Conservation (phyloP, 2,113 vertebrate genomes). For the Gallinago undulata region DNA sequence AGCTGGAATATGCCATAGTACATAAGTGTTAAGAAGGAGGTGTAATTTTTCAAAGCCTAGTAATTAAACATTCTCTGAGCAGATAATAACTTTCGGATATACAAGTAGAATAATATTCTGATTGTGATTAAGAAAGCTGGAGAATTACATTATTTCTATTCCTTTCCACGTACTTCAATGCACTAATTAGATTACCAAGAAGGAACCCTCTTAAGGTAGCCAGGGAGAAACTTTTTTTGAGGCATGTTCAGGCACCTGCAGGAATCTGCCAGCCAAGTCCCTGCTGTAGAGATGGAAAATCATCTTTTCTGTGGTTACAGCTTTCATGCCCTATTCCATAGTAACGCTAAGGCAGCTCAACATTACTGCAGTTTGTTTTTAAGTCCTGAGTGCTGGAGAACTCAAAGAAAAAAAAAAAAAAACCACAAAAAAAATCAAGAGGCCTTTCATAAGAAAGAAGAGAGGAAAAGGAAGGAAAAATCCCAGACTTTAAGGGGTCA, state of each 20-base stretch:
- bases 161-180: neutral
- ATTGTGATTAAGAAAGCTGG: neutral
- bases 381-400: neutral
- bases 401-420: neutral
- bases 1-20: neutral
- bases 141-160: neutral
- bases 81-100: neutral
- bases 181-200: neutral
- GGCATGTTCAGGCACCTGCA: constrained; percentile 21
- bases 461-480: neutral
- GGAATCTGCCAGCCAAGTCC: neutral
- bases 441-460: neutral
- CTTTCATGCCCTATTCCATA: neutral
- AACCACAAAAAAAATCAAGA: neutral
- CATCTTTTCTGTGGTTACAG: constrained; percentile 1
- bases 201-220: neutral
- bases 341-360: neutral
- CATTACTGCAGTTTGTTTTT: neutral
- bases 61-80: neutral
- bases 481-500: neutral
- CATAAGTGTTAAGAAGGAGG: neutral
- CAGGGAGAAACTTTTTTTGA: neutral
- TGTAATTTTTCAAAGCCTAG: neutral
- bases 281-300: constrained; percentile 20
- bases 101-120: neutral